Evolutionary conservation across 1,140 invertebrate genomes (phyloP), one percentile per base, ranked within the genome.

Genomic region (Bombus superbus): DNA sequence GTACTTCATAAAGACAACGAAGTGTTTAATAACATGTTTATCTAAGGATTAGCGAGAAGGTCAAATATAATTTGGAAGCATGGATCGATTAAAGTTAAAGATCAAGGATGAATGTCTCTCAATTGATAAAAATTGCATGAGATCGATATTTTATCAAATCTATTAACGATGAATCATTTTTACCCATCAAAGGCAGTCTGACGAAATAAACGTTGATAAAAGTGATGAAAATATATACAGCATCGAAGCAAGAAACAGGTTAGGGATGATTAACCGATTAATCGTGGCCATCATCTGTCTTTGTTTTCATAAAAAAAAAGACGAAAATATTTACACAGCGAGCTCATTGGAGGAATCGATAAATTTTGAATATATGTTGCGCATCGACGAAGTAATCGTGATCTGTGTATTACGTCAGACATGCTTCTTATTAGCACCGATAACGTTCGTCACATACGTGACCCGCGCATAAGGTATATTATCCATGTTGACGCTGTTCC

Each of bases 81-180:
- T 3, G 3, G 13, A 72, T 72, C 11, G 40, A 28, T 42, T 13
- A 40, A 53, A 53, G 15, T 42, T 13, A 42, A n/a, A n/a, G 4
- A 18, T 35, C 18, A 35, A 75, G 22, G 22, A 75, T 25, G 9
- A 59, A 28, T 59, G 22, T 75, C 28, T 25, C 15, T 18, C 25
- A 25, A 28, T 13, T 5, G 35, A 25, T 42, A 32, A 77, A 42
- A 40, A 18, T 35, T 38, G 3, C 2, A 9, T 8, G 2, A 38
- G 1, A 38, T n/a, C 25, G 8, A 28, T n/a, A 64, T 72, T 32
- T 53, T 72, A 80, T 80, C 76, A 32, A 11, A 64, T 42, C 3
- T 2, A 3, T 80, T 64, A 64, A 80, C 32, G 35, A 84, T 72
- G 42, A 62, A 71, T 80, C 66, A 72, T 15, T 72, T 38, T 44